These are phyloP conservation scores for Bos javanicus DNA, from an alignment of 2,113 vertebrate genomes.

Conservation along the genomic window DNA sequence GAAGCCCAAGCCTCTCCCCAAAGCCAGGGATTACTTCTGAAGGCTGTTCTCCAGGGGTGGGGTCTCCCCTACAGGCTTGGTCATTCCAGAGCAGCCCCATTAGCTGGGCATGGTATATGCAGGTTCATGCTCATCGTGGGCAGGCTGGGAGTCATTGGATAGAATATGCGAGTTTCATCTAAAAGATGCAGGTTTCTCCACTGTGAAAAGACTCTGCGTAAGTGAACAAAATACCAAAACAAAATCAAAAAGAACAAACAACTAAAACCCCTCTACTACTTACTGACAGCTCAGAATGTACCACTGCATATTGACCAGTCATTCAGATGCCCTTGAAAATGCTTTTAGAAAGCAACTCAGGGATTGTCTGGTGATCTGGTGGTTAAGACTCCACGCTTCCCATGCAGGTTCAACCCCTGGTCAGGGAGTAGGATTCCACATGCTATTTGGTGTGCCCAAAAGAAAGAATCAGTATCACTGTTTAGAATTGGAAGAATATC, in stretches of 20 bases:
- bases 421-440: background rate
- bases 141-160: background rate
- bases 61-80: too few relatives aligned
- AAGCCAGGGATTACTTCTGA: background rate
- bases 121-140: fast-evolving
- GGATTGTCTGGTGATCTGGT: background rate
- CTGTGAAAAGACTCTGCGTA: background rate
- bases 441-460: background rate
- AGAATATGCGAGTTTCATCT: background rate
- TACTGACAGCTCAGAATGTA: background rate
- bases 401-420: background rate
- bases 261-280: background rate
- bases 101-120: background rate
- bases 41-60: background rate
- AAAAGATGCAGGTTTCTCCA: background rate
- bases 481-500: background rate
- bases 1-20: background rate
- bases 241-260: background rate
- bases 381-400: background rate
- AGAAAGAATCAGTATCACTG: background rate
- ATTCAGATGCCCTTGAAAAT: background rate
- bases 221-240: background rate
- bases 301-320: background rate
- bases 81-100: background rate
- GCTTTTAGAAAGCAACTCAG: background rate